Base-by-base conservation (phyloP, 2,888 invertebrate species). In the Eupithecia dodoneata region DNA sequence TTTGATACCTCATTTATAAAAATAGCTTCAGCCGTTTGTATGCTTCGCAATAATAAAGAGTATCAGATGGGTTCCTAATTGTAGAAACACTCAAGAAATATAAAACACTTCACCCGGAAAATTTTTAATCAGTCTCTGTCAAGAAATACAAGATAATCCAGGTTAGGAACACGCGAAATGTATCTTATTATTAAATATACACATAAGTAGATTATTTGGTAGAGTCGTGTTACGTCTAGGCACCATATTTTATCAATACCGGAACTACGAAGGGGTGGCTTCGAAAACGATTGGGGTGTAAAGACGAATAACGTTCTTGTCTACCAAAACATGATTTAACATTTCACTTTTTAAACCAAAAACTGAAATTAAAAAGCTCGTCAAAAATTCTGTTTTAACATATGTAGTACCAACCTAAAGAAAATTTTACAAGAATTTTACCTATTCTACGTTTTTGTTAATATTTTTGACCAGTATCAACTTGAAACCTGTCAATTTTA, bases 231-330 rank as follows among this genome's bases (percentile, higher is more conserved):
- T 52, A 67, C 59, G 30, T 41, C 59, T 44, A 63, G 59, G 71
- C 63, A 71, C 30, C 30, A 77, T 78, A 77, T 79, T 80, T 73
- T 73, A 70, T 80, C 79, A 70, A 80, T 80, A 80, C 73, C 71
- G 76, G 74, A 67, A 80, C 69, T 44, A 59, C 44, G 72, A 55
- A 72, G 59, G 80, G 80, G 79, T 76, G 76, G 71, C 75, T 71
- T 30, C 63, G 30, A 63, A 63, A 63, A 63, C 12, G 10, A 18
- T 59, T 59, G 63, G 63, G 63, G 18, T 63, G 63, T 30, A 63
- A 18, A 63, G 30, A 63, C 63, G 4, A 63, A 63, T 12, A 12
- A 30, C 63, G 18, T 18, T 63, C 30, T 18, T 59, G 18, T 4
- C 10, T 63, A 63, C 63, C 4, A 30, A 30, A 59, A 12, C 63